These are phyloP conservation scores for Hypomesus transpacificus DNA, from an alignment of 2,113 vertebrate genomes.

Conservation along the genomic window DNA sequence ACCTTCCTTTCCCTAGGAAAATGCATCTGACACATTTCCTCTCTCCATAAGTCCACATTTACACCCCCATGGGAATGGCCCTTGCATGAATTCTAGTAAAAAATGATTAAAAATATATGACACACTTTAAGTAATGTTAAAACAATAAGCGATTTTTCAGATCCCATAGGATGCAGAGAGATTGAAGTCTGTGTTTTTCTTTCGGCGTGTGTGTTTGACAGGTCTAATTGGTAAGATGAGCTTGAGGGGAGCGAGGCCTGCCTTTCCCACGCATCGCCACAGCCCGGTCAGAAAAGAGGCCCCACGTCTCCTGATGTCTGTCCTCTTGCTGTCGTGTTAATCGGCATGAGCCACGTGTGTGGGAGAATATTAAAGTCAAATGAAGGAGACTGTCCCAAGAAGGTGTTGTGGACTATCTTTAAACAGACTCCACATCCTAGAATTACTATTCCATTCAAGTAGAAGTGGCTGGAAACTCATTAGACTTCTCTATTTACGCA, in stretches of 20 bases:
- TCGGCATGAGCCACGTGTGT: conserved; percentile 71
- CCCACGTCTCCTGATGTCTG: conserved; percentile 52
- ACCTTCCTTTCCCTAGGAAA: conserved; percentile 64
- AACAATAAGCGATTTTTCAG: conserved; percentile 62
- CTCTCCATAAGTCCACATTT: conserved; percentile 41
- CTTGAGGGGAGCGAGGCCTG: conserved; percentile 44
- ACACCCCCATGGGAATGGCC: conserved; percentile 44
- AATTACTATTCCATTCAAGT: conserved; percentile 70
- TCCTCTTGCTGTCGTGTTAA: conserved; percentile 69
- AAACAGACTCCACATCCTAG: conserved; percentile 69
- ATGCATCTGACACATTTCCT: conserved; percentile 60
- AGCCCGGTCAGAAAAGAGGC: conserved; percentile 47
- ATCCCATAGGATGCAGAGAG: conserved; percentile 57
- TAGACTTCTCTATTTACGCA: conserved; percentile 73
- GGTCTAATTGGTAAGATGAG: conserved; percentile 68
- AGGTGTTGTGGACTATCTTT: conserved; percentile 70
- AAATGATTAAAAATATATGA: conserved; percentile 70
- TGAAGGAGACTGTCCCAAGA: conserved; percentile 74
- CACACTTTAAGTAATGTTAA: conserved; percentile 70
- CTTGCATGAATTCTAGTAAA: conserved; percentile 52
- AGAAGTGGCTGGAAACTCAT: conserved; percentile 69
- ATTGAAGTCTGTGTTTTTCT: conserved; percentile 54
- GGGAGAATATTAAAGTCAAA: conserved; percentile 73
- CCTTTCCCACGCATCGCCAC: conserved; percentile 23
- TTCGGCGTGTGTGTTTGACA: conserved; percentile 40